Conservation (phyloP, 2,113 vertebrate genomes). For the Aptenodytes patagonicus region DNA sequence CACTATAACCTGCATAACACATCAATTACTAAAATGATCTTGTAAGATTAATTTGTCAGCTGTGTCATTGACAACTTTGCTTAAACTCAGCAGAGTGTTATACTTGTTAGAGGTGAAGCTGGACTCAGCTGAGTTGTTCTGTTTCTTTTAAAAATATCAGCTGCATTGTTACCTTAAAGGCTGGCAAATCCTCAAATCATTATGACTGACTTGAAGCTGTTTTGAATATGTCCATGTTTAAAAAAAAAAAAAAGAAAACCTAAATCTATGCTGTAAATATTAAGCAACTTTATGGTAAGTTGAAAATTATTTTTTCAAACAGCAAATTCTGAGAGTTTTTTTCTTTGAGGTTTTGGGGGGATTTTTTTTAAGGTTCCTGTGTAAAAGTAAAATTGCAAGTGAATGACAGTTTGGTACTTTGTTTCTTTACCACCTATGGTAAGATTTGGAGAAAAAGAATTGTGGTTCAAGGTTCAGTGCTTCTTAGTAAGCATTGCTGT, state of each 20-base stretch:
- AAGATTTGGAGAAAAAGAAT: not conserved
- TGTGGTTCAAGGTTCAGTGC: not conserved
- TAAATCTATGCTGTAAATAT: not conserved
- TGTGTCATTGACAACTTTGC: not conserved
- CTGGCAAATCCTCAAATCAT: not conserved
- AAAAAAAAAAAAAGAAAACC: not conserved
- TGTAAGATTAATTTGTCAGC: not conserved
- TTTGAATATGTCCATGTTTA: not conserved
- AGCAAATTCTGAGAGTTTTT: not conserved
- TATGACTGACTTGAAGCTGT: not conserved
- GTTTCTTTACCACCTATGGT: not conserved
- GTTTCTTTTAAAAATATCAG: not conserved
- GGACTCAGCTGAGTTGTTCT: not conserved
- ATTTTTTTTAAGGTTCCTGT: not conserved
- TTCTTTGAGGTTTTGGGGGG: not conserved
- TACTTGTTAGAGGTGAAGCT: not conserved
- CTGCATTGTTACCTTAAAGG: not conserved
- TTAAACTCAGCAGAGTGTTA: not conserved
- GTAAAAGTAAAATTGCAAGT: not conserved
- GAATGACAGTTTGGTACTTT: not conserved
- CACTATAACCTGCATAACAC: rapidly evolving
- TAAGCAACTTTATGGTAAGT: not conserved
- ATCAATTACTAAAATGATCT: not conserved
- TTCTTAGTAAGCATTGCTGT: not conserved
- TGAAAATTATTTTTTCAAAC: not conserved